These are phyloP conservation scores for Schizaphis graminum DNA, from an alignment of 2,888 invertebrate species.

Conservation along the genomic window DNA sequence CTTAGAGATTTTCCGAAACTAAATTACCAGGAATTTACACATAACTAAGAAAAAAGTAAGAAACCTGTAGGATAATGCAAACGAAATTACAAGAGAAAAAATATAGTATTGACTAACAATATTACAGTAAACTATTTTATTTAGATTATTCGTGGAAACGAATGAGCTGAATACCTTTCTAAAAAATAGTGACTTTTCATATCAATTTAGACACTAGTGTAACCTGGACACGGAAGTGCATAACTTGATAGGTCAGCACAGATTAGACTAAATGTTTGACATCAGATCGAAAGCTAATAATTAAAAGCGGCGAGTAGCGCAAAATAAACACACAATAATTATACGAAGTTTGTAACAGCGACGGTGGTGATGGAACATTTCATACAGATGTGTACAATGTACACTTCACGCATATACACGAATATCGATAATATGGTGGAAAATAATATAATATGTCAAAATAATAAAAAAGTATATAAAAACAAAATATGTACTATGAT, in stretches of 20 bases:
- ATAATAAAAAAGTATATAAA: no score
- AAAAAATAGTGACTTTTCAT: neutral
- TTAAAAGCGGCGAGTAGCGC: neutral
- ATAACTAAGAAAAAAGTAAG: no score
- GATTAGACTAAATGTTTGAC: neutral
- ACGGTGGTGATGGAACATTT: neutral
- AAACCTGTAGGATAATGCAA: no score
- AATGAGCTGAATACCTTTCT: neutral
- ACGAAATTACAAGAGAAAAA: no score
- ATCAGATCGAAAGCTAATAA: neutral
- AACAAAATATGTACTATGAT: no score
- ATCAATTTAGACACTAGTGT: neutral
- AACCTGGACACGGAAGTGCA: neutral
- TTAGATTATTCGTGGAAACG: neutral
- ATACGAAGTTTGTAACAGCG: neutral
- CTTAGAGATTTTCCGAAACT: no score
- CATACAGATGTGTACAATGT: no score
- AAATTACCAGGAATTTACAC: no score
- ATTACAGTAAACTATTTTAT: neutral
- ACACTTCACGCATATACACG: neutral
- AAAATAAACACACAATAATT: neutral
- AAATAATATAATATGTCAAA: neutral
- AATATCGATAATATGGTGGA: neutral
- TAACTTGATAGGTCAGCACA: neutral
- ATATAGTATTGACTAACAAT: neutral